A percentile compares a stretch with the other conserved stretches of the same genome.
Conservation (phyloP, 2,888 invertebrate genomes). For the Pandemis heparana region DNA sequence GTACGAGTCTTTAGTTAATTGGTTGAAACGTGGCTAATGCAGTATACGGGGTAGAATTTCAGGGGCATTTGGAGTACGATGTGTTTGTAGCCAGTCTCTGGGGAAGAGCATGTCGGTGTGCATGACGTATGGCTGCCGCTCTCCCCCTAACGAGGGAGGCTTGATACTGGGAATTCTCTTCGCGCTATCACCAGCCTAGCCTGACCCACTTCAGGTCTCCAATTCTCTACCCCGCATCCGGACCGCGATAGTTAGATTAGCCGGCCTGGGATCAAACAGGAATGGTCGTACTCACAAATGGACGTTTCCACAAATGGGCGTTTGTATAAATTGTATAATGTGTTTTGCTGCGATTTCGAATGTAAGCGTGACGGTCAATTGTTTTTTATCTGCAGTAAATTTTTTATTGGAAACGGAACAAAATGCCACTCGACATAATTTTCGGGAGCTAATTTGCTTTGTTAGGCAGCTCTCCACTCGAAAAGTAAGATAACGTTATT, state of each 20-base stretch:
- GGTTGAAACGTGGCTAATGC: slow-evolving; percentile 38
- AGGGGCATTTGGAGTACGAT: slow-evolving; percentile 45
- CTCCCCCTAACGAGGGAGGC: slow-evolving; percentile 54
- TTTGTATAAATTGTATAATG: slow-evolving; percentile 61
- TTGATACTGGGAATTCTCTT: slow-evolving; percentile 52
- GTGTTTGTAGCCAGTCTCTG: slow-evolving; percentile 47
- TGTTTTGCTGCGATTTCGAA: slow-evolving; percentile 55
- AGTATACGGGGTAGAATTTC: slow-evolving; percentile 45
- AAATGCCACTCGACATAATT: slow-evolving; percentile 30
- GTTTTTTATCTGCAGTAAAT: slow-evolving; percentile 58
- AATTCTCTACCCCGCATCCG: slow-evolving; percentile 3
- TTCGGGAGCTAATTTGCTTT: slow-evolving; percentile 36
- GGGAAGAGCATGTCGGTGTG: slow-evolving; percentile 54
- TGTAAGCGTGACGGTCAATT: slow-evolving; percentile 52
- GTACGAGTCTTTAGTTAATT: slow-evolving; percentile 34
- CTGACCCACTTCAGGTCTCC: slow-evolving; percentile 45
- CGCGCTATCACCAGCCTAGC: slow-evolving; percentile 51
- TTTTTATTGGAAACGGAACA: slow-evolving; percentile 57
- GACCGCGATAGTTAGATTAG: slow-evolving; percentile 26
- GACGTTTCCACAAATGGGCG: slow-evolving; percentile 58
- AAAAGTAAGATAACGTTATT: slow-evolving; percentile 25
- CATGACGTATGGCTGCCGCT: slow-evolving; percentile 61
- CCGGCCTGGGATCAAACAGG: slow-evolving; percentile 25
- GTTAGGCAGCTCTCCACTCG: slow-evolving; percentile 18
- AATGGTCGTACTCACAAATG: slow-evolving; percentile 50